Percentiles rank a stretch among this genome's conserved stretches.
phyloP scores from a whole-genome alignment of 2,888 invertebrate genomes.

The Epirrita christyi region DNA sequence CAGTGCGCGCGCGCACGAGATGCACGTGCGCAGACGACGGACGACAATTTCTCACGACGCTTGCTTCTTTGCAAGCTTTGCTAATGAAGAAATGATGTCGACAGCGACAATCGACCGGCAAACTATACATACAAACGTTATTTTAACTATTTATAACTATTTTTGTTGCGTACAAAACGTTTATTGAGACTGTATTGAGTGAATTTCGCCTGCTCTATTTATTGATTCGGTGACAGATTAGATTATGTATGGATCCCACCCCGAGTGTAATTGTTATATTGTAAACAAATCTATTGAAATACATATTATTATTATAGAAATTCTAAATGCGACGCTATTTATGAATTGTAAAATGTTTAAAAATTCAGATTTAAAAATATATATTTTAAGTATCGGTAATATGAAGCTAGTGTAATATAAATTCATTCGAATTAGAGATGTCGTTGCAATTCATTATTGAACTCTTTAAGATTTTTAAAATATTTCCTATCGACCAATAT shows the following conservation, averaged over 20 bases:
- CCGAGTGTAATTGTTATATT: conserved; percentile 72
- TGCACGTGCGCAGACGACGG: conserved; percentile 38
- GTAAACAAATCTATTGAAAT: conserved; percentile 62
- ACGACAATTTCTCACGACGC: conserved; percentile 74
- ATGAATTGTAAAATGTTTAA: conserved; percentile 74
- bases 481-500: conserved; percentile 70
- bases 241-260: conserved; percentile 68
- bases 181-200: conserved; percentile 81
- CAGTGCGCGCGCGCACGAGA: conserved; percentile 32
- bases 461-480: conserved; percentile 60
- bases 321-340: conserved; percentile 81
- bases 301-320: conserved; percentile 61
- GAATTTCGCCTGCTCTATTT: conserved; percentile 72
- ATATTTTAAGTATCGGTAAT: conserved; percentile 71
- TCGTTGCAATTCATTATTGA: conserved; percentile 63
- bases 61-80: conserved; percentile 81
- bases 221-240: conserved; percentile 62
- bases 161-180: conserved; percentile 81
- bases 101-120: conserved; percentile 60
- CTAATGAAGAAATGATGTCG: conserved; percentile 75
- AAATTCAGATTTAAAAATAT: conserved; percentile 77
- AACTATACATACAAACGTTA: conserved; percentile 47
- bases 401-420: conserved; percentile 70
- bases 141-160: conserved; percentile 55
- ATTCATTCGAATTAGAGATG: conserved; percentile 75